Percentiles rank a stretch among this genome's conserved stretches.
Evolutionary conservation across 2,113 vertebrate genomes (phyloP).

Genomic region (Burhinus oedicnemus): DNA sequence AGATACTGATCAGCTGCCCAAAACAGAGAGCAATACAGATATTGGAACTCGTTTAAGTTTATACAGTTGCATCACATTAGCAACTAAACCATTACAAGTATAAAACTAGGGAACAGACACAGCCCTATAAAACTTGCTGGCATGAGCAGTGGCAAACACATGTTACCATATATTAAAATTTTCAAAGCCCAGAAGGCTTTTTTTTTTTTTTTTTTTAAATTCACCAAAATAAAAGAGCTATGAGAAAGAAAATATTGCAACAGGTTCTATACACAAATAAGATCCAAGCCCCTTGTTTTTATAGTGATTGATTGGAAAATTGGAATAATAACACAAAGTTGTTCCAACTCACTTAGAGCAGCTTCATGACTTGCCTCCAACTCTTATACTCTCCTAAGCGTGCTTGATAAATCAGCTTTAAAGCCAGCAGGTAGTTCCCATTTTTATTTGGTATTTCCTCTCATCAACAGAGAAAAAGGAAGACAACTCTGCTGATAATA

Average conservation of each 20-base stretch:
- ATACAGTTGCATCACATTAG: not conserved
- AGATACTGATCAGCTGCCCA: slow-evolving; percentile 90
- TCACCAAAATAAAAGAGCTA: not conserved
- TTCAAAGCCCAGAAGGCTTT: not conserved
- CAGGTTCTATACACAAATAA: not conserved
- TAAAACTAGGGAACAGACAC: not conserved
- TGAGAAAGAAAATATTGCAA: not conserved
- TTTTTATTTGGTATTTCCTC: not conserved
- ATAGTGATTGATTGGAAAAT: not conserved
- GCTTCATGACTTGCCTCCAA: not conserved
- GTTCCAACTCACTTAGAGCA: not conserved
- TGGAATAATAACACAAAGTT: not conserved
- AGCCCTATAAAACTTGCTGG: not conserved
- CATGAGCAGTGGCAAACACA: not conserved
- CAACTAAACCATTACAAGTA: not conserved
- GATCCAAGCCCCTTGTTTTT: not conserved
- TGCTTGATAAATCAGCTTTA: not conserved
- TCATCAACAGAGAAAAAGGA: not conserved
- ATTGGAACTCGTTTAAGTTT: not conserved
- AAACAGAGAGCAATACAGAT: not conserved
- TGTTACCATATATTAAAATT: not conserved
- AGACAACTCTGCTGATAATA: not conserved
- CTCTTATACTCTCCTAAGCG: not conserved
- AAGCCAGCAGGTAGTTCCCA: not conserved
- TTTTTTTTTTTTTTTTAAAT: too few relatives aligned